phyloP scores from a whole-genome alignment of 2,888 invertebrate genomes.

The Drosophila paucipuncta region DNA sequence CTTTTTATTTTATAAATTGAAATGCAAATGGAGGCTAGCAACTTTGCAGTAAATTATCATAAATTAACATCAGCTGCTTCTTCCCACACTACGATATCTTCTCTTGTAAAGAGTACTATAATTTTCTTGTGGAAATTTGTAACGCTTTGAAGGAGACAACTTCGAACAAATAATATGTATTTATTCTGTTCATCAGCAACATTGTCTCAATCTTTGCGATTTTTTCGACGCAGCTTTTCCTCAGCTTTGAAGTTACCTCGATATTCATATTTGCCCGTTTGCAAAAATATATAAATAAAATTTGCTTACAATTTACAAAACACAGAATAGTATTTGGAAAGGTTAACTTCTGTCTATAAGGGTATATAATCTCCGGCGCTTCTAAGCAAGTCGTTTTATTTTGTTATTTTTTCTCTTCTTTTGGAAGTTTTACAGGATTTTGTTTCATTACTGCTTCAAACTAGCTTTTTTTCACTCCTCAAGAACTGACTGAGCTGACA shows the following conservation, averaged over 20 bases:
- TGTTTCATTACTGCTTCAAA: constrained; percentile 8
- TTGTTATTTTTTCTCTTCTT: not conserved
- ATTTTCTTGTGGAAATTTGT: not conserved
- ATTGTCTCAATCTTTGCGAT: not conserved
- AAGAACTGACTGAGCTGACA: constrained; percentile 31
- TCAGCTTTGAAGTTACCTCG: not conserved
- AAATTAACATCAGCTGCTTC: constrained; percentile 23
- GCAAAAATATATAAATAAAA: not conserved
- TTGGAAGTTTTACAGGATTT: not conserved
- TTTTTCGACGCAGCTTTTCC: not conserved
- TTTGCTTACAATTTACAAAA: not conserved
- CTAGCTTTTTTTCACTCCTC: constrained; percentile 2
- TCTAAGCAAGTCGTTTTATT: not conserved
- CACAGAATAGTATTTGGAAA: not conserved
- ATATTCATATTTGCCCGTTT: not conserved
- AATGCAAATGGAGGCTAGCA: constrained; percentile 6
- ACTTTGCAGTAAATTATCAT: constrained; percentile 18
- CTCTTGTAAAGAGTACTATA: not conserved
- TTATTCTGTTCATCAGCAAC: not conserved
- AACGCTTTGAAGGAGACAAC: not conserved
- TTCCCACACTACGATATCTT: not conserved
- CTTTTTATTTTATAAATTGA: constrained; percentile 4
- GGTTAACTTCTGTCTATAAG: not conserved
- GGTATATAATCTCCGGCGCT: not conserved
- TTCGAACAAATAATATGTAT: not conserved